Evolutionary conservation across 1,140 invertebrate species (phyloP).

Genomic region (Tetranychus cinnabarinus): DNA sequence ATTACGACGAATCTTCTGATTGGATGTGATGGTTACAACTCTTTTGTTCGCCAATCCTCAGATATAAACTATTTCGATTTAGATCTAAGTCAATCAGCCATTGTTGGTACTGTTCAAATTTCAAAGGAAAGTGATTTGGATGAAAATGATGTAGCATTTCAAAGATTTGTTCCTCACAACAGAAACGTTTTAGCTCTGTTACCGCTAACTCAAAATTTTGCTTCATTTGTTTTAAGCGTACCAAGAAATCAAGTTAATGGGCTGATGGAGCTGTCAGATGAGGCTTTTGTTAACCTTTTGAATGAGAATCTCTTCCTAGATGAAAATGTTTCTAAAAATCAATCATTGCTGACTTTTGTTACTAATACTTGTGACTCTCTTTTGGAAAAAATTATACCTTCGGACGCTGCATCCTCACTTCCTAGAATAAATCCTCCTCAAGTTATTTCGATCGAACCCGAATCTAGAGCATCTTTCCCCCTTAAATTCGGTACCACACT

Average conservation of each 20-base stretch:
- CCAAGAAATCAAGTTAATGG: background rate
- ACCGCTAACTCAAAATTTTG: conserved; percentile 4
- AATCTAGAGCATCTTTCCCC: conserved; percentile 62
- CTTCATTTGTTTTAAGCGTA: conserved; percentile 5
- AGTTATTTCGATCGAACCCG: conserved; percentile 31
- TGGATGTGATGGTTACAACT: conserved; percentile 11
- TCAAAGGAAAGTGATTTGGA: background rate
- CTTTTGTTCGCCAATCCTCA: conserved; percentile 3
- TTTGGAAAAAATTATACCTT: background rate
- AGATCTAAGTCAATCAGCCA: conserved; percentile 4
- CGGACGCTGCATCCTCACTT: background rate
- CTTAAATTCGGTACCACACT: conserved; percentile 44
- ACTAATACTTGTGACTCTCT: background rate
- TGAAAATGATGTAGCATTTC: conserved; percentile 7
- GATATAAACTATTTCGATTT: conserved; percentile 4
- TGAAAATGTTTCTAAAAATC: background rate
- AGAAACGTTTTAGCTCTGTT: conserved; percentile 7
- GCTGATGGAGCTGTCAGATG: conserved; percentile 5
- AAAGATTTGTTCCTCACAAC: conserved; percentile 5
- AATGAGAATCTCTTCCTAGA: background rate
- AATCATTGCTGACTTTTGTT: background rate
- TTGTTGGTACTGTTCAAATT: conserved; percentile 9
- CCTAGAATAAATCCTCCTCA: conserved; percentile 35
- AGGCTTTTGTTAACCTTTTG: conserved; percentile 4
- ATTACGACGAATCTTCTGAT: conserved; percentile 3